phyloP scores from a whole-genome alignment of 2,113 vertebrate genomes.

The Callipepla squamata region DNA sequence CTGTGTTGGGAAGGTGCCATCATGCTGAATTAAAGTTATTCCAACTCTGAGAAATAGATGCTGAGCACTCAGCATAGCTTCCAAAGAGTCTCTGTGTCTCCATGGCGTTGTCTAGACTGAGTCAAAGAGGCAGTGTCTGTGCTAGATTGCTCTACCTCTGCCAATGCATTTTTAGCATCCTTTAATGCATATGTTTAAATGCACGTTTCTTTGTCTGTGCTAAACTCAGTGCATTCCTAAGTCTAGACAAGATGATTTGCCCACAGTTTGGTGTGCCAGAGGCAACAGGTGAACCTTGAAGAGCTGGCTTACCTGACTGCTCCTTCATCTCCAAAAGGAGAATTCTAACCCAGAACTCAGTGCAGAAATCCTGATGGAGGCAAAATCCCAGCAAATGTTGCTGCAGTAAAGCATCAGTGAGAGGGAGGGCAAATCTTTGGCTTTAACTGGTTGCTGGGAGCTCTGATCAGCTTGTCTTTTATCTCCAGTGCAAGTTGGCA shows the following conservation, averaged over 20 bases:
- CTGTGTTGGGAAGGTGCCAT: background rate
- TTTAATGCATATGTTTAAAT: background rate
- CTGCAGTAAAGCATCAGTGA: background rate
- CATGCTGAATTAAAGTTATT: background rate
- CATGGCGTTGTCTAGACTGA: background rate
- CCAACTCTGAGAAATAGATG: background rate
- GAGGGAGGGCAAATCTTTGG: background rate
- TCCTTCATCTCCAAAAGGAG: background rate
- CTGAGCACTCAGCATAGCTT: background rate
- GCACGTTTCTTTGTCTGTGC: background rate
- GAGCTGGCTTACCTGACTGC: accelerated
- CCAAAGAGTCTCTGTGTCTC: background rate
- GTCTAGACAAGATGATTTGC: background rate
- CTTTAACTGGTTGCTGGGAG: accelerated
- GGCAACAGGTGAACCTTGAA: background rate
- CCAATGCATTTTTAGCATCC: background rate
- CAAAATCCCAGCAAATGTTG: background rate
- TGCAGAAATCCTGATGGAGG: background rate
- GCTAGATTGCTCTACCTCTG: background rate
- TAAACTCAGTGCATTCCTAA: accelerated
- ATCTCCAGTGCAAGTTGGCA: background rate
- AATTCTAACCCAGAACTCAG: background rate
- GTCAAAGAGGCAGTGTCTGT: background rate
- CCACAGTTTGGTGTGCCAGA: background rate
- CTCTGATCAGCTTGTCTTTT: background rate